Base-by-base conservation (phyloP, 2,113 vertebrate species). In the Aramus guarauna region DNA sequence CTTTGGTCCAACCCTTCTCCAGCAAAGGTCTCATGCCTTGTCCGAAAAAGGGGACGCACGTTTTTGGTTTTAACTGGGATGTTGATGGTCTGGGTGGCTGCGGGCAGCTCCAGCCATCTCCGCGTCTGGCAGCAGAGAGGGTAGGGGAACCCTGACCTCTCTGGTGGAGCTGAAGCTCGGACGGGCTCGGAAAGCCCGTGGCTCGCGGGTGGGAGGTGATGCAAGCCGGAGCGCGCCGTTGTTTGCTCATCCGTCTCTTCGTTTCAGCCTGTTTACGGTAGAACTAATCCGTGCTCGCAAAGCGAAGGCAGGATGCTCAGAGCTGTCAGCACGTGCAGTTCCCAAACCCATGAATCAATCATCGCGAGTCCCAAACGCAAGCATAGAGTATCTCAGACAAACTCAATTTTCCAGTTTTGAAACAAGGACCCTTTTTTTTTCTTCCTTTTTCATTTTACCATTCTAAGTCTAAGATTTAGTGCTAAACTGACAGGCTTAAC, bases 401-500 rank as follows among this genome's bases (percentile, higher is more conserved):
- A 66, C 19, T 21, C n/a, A 7, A 2, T 6, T 78, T 69, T 47
- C 69, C 90, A 64, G 14, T 66, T 63, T 59, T 76, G 87, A 78
- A 88, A 50, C 12, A 62, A 26, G 3, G n/a, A 43, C 5, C 2
- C 11, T 66, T 68, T 59, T 30, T 56, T 27, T 47, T 50, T 56
- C 24, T 53, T 20, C 5, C 9, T 71, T 58, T 66, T 80, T 63
- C 22, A 34, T 85, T 84, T 88, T 50, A 43, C 39, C 83, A 32
- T 89, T 95, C 87, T 79, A 77, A 88, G 55, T 30, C 18, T 36
- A n/a, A 69, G 66, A 75, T 64, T 73, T 73, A 68, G 85, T 34
- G 68, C 85, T 78, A 82, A 81, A 66, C 62, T 48, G 95, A 79
- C 91, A 87, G 52, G 84, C 56, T 79, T 88, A 47, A 92, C 53